A percentile compares a stretch with the other conserved stretches of the same genome.
Evolutionary conservation across 30 jellyfish, hydroid and myxozoan genomes (phyloP).

Genomic region (Aurelia sp.): DNA sequence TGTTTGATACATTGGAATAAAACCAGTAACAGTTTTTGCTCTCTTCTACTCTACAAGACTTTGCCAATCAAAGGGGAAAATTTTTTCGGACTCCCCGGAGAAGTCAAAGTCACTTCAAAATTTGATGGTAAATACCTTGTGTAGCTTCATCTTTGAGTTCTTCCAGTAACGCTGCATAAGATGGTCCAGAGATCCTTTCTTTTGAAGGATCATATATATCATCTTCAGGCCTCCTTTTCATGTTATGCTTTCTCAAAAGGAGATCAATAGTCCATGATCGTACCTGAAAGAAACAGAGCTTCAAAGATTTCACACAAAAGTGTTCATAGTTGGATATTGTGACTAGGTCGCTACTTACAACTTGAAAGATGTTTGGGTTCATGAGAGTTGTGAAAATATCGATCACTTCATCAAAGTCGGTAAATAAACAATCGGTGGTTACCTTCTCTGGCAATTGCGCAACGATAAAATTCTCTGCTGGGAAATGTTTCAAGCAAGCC

Average conservation of each 20-base stretch:
- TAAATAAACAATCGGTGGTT: background rate
- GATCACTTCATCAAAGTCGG: too few relatives aligned
- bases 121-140: slow-evolving; percentile 34
- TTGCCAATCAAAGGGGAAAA: too few relatives aligned
- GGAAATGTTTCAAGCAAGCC: slow-evolving; percentile 48
- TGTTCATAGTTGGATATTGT: too few relatives aligned
- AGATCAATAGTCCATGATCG: slow-evolving; percentile 41
- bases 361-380: too few relatives aligned
- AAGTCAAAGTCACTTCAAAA: too few relatives aligned
- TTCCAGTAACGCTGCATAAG: slow-evolving; percentile 51
- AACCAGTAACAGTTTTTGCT: too few relatives aligned
- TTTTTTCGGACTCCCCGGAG: too few relatives aligned
- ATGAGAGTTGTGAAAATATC: too few relatives aligned
- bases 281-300: slow-evolving; percentile 16
- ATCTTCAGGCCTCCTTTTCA: slow-evolving; percentile 58
- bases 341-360: too few relatives aligned
- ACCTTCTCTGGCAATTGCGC: slow-evolving; percentile 69
- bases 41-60: too few relatives aligned
- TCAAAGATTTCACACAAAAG: too few relatives aligned
- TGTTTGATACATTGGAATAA: too few relatives aligned
- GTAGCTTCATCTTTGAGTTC: slow-evolving; percentile 39
- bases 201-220: slow-evolving; percentile 54
- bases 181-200: slow-evolving; percentile 68
- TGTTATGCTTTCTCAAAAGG: slow-evolving; percentile 37
- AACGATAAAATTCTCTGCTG: slow-evolving; percentile 49